Evolutionary conservation across 2,797 vertebrate genomes (phyloP), one percentile per base, ranked within the genome.

Genomic region (Anguilla obscura): DNA sequence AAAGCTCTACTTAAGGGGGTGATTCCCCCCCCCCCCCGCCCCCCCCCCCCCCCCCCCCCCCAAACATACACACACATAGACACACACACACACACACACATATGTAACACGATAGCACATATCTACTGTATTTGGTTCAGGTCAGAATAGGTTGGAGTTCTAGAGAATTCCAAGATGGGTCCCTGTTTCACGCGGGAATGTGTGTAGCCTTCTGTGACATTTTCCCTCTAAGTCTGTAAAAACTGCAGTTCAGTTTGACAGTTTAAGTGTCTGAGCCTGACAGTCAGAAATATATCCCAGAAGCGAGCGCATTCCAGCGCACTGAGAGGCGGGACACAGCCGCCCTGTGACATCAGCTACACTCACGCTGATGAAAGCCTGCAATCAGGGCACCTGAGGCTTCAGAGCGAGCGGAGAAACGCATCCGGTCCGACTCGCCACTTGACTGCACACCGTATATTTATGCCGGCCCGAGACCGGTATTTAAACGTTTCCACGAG

Each of bases 181-280:
- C 56, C 40, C 56, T 58, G 56, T 58, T 21, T 58, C 56, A 21
- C 16, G 0, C 3, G 56, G 56, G 56, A 21, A 2, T 3, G 2
- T 58, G 3, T 58, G 56, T 58, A 16, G 56, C 56, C 16, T 58
- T 16, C 56, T 16, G 14, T 58, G 56, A 58, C 56, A 16, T 58
- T 58, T 58, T 58, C 56, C 56, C 56, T 16, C 16, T 3, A 58
- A 58, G 56, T 58, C 56, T 82, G 40, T 8, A n/a, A 7, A n/a
- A 48, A 50, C 79, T 82, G 45, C 3, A 16, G 40, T 48, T 40
- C 45, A 21, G 45, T 82, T 82, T 50, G 79, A 50, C 79, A 82
- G 79, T 48, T 48, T 82, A 45, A 82, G 79, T 82, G 79, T 82
- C 40, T 24, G 79, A 8, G 79, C 79, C 6, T 82, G 79, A 82